Base-by-base conservation (phyloP, 2,888 invertebrate species). In the Lasioglossum villosulum region DNA sequence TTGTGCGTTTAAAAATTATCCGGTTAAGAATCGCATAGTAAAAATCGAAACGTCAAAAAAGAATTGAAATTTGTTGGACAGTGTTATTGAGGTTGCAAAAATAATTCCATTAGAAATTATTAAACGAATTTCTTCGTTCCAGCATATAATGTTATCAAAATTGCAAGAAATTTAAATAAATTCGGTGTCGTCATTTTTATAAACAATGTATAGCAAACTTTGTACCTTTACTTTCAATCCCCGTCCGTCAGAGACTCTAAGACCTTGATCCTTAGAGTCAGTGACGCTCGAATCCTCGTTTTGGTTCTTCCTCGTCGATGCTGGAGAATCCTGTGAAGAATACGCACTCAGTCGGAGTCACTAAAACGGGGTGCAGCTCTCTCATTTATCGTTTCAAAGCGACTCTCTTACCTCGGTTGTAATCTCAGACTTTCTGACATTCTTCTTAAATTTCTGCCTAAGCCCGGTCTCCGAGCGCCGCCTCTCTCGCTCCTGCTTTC, bases 401-500 rank as follows among this genome's bases (percentile, higher is more conserved):
- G 34, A 6, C 16, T 52, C 19, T 39, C 87, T 80, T 91, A 95
- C 95, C 90, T 94, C 94, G 23, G 91, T 90, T 45, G 92, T 90
- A 78, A 92, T 93, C 48, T 94, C 95, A 78, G 95, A 95, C 91
- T 96, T 96, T 79, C 96, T 96, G 45, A 90, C 89, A 3, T 95
- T 95, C 93, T 96, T 97, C 91, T 97, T 96, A 14, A 97, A 95
- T 88, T 97, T 96, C 19, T 96, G 96, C 91, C 96, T 95, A 70
- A 96, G 94, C 72, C 96, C 96, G 76, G 96, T 96, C 93, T 97
- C 97, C 2, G 97, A 96, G 93, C 96, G 96, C 89, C 97, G 95
- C 92, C 97, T 96, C 76, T 97, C 97, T 75, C 97, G 96, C 90
- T 97, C 97, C 78, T 97, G 96, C 93, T 98, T 98, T 45, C 98